Evolutionary conservation across 2,888 invertebrate genomes (phyloP).

Genomic region (Schrankia costaestrigalis): DNA sequence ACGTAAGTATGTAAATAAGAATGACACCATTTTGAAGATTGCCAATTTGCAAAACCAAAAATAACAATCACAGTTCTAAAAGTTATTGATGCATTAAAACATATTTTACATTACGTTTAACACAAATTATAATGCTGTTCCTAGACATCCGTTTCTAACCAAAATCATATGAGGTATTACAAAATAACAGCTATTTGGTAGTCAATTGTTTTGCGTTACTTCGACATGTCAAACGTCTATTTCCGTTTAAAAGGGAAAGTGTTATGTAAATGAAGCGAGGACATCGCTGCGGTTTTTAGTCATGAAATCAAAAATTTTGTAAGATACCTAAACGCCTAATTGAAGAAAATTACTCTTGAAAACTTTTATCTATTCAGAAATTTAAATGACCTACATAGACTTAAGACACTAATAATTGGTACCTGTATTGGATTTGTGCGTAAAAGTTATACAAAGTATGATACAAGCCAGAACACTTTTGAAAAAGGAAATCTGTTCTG

Average conservation of each 20-base stretch:
- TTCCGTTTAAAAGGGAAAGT: constrained; percentile 60
- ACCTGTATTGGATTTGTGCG: no score
- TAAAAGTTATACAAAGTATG: constrained; percentile 17
- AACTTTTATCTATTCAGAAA: no score
- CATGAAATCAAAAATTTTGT: constrained; percentile 21
- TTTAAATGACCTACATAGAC: no score
- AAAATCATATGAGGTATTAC: constrained; percentile 38
- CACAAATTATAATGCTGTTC: constrained; percentile 13
- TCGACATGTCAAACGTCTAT: constrained; percentile 46
- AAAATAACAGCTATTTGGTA: constrained; percentile 33
- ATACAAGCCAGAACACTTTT: constrained; percentile 22
- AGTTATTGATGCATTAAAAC: constrained; percentile 6
- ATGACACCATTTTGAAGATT: no score
- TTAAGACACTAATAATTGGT: no score
- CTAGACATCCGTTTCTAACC: constrained; percentile 24
- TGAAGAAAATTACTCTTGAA: no score
- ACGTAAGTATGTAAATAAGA: no score
- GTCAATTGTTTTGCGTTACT: constrained; percentile 40
- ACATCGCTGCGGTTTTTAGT: constrained; percentile 34
- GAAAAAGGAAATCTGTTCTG: constrained; percentile 27
- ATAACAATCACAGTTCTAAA: constrained; percentile 2
- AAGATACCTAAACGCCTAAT: constrained; percentile 4
- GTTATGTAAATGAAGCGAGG: constrained; percentile 45
- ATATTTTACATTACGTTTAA: constrained; percentile 9
- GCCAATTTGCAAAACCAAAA: no score